phyloP scores from a whole-genome alignment of 1,140 invertebrate species.

The Teleogryllus occipitalis region DNA sequence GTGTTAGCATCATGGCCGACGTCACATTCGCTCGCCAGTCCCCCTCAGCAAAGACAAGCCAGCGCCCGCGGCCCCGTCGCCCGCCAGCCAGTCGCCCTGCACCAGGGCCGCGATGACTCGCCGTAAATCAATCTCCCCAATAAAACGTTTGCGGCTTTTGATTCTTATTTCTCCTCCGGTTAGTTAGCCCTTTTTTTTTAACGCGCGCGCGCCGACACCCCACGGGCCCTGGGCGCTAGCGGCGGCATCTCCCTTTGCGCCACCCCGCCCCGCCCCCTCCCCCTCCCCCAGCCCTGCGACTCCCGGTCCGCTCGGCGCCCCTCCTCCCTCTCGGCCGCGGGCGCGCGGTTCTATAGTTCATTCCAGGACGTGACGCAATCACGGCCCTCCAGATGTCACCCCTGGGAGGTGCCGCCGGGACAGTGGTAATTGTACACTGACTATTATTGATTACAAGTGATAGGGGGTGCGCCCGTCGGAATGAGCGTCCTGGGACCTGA shows the following conservation, averaged over 20 bases:
- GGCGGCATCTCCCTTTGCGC: no score
- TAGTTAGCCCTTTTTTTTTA: neutral
- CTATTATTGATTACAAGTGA: slow-evolving; percentile 5
- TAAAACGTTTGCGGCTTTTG: slow-evolving; percentile 4
- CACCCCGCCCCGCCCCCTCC: no score
- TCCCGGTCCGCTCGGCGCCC: no score
- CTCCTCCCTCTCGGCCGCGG: neutral
- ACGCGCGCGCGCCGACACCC: no score
- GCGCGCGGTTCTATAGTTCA: neutral
- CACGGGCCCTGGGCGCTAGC: neutral
- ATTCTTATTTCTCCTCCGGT: slow-evolving; percentile 2
- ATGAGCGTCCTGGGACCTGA: neutral
- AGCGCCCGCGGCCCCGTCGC: no score
- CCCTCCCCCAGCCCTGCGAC: no score
- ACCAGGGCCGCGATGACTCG: neutral
- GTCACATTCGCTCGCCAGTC: no score
- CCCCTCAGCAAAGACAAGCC: no score
- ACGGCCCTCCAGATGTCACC: neutral
- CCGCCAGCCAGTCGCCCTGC: neutral
- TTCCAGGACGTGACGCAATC: slow-evolving; percentile 3
- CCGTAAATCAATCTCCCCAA: slow-evolving; percentile 3
- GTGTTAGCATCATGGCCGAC: no score
- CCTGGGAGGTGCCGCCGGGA: neutral
- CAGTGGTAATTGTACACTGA: slow-evolving; percentile 1
- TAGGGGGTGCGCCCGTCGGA: neutral